A percentile compares a stretch with the other conserved stretches of the same genome.
Evolutionary conservation across 2,113 vertebrate species (phyloP).

Genomic region (Sceloporus undulatus): DNA sequence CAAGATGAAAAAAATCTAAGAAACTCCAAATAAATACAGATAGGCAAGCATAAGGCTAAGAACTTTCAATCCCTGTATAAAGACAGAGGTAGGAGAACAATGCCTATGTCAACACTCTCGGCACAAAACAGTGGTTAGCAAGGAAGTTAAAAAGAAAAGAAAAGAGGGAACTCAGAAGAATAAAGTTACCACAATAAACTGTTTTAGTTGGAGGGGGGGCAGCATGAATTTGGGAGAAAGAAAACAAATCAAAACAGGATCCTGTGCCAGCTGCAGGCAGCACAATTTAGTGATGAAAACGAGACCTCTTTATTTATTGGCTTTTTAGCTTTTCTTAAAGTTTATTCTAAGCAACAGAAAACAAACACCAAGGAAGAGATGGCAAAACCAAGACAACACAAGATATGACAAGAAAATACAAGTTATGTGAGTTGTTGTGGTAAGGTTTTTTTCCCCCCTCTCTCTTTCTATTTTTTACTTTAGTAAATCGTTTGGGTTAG

Average conservation of each 20-base stretch:
- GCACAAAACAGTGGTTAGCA: neutral
- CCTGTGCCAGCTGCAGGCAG: slow-evolving; percentile 16
- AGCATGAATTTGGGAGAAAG: slow-evolving; percentile 22
- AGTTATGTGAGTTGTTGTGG: neutral
- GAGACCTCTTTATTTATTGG: slow-evolving; percentile 38
- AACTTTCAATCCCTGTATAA: no score
- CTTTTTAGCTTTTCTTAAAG: slow-evolving; percentile 63
- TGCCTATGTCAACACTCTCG: no score
- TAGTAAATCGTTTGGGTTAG: slow-evolving; percentile 17
- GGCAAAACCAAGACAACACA: neutral
- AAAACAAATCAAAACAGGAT: slow-evolving; percentile 56
- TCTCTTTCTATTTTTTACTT: slow-evolving; percentile 17
- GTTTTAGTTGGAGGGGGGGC: slow-evolving; percentile 1
- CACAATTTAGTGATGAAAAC: neutral
- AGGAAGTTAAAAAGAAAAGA: neutral
- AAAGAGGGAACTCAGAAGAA: slow-evolving; percentile 22
- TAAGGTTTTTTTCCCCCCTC: neutral
- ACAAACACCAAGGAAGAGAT: slow-evolving; percentile 35
- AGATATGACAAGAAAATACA: slow-evolving; percentile 35
- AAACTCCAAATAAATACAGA: no score
- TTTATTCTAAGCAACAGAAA: slow-evolving; percentile 63
- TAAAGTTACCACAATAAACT: slow-evolving; percentile 25
- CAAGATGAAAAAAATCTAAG: no score
- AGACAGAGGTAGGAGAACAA: no score
- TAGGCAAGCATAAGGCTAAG: no score